phyloP scores from a whole-genome alignment of 2,113 vertebrate genomes.

The Seriola rivoliana region DNA sequence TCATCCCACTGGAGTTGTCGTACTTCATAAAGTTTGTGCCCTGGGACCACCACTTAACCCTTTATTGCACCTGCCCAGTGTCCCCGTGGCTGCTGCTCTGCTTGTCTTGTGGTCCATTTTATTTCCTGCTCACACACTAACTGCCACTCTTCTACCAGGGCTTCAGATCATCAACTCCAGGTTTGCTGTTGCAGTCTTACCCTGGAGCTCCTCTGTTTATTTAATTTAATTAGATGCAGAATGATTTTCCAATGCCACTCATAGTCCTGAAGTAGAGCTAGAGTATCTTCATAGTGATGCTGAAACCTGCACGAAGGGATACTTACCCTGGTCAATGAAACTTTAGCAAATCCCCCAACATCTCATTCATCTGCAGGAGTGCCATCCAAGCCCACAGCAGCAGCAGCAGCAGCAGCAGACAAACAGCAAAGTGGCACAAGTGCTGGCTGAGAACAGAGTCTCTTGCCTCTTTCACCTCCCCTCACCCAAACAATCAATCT shows the following conservation, averaged over 20 bases:
- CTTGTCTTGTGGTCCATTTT: neutral
- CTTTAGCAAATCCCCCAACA: slow-evolving; percentile 30
- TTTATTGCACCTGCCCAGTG: slow-evolving; percentile 7
- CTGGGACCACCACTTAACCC: slow-evolving; percentile 1
- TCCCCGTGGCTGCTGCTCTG: neutral
- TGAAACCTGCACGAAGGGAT: neutral
- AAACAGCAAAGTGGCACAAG: slow-evolving; percentile 33
- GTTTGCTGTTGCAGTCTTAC: neutral
- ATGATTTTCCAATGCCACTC: neutral
- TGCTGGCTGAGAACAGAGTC: neutral
- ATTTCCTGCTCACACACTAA: neutral
- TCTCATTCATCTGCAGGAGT: slow-evolving; percentile 36
- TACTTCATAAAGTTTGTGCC: slow-evolving; percentile 19
- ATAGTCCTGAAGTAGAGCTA: neutral
- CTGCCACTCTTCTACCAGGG: neutral
- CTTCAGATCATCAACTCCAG: neutral
- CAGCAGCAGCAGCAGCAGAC: neutral
- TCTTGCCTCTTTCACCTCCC: slow-evolving; percentile 38
- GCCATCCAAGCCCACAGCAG: slow-evolving; percentile 1
- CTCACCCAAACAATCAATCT: slow-evolving; percentile 41
- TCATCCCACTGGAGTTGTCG: slow-evolving; percentile 15
- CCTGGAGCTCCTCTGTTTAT: neutral
- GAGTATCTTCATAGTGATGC: neutral
- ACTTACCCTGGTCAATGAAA: slow-evolving; percentile 31
- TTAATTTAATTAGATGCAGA: slow-evolving; percentile 2